Evolutionary conservation across 2,888 invertebrate genomes (phyloP).

Genomic region (Dromius quadrimaculatus): DNA sequence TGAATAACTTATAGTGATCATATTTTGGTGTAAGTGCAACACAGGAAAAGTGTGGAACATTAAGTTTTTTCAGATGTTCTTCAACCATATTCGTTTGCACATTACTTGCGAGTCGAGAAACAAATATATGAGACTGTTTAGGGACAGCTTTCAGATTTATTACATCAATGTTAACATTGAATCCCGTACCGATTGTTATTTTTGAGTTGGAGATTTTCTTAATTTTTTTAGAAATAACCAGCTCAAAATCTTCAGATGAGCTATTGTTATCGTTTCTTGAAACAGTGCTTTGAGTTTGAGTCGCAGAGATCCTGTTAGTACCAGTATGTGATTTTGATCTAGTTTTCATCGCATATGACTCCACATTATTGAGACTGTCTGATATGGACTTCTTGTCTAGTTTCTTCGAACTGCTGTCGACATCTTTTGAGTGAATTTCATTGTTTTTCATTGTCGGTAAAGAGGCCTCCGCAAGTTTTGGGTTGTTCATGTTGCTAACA

Average conservation of each 20-base stretch:
- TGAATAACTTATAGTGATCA: not conserved
- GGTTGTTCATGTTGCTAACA: not conserved
- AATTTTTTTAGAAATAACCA: not conserved
- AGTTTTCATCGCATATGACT: not conserved
- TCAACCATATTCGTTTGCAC: not conserved
- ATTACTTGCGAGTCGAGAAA: not conserved
- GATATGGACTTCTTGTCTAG: not conserved
- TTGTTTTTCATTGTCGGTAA: too few relatives aligned
- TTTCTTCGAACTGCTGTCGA: not conserved
- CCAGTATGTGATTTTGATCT: not conserved
- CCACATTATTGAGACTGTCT: not conserved
- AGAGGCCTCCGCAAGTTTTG: too few relatives aligned
- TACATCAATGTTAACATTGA: not conserved
- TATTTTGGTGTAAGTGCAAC: not conserved
- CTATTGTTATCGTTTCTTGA: not conserved
- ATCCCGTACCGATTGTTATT: not conserved
- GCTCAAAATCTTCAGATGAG: not conserved
- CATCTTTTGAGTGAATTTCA: not conserved
- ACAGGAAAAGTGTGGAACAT: not conserved
- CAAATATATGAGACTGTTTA: not conserved
- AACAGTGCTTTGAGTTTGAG: too few relatives aligned
- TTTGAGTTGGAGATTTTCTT: not conserved
- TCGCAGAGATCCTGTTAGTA: too few relatives aligned
- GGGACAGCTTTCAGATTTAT: not conserved
- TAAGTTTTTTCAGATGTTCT: not conserved